Percentiles rank a stretch among this genome's conserved stretches.
Evolutionary conservation across 1,140 invertebrate species (phyloP).

Genomic region (Drosophila nigromelanica): DNA sequence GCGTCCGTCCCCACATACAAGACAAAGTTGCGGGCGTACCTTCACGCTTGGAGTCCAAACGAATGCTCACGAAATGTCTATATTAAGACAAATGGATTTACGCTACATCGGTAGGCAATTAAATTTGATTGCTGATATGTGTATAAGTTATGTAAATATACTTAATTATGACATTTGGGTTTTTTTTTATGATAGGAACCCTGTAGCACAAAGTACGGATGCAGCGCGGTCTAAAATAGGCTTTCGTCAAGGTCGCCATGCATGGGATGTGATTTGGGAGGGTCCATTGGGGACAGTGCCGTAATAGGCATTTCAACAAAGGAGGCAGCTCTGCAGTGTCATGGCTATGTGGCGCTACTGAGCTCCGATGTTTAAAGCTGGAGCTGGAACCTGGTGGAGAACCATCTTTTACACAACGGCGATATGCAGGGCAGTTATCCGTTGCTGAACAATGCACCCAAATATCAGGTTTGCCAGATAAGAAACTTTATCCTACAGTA

Average conservation of each 20-base stretch:
- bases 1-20: conserved; percentile 96
- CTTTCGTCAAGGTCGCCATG: conserved; percentile 96
- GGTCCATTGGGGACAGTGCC: conserved; percentile 98
- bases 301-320: conserved; percentile 98
- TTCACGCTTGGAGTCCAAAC: conserved; percentile 98
- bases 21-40: conserved; percentile 96
- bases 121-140: conserved; percentile 40
- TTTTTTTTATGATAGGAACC: conserved; percentile 87
- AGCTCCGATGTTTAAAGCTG: conserved; percentile 98
- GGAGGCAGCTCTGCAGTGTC: conserved; percentile 94
- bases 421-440: conserved; percentile 98
- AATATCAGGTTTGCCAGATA: conserved; percentile 98
- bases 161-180: conserved; percentile 72
- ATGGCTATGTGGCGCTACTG: conserved; percentile 96
- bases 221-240: conserved; percentile 97
- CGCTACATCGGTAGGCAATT: conserved; percentile 89
- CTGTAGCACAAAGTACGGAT: conserved; percentile 99
- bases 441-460: conserved; percentile 97
- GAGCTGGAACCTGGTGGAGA: conserved; percentile 99
- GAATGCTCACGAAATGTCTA: conserved; percentile 99
- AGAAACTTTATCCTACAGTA: conserved; percentile 97
- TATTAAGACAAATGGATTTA: conserved; percentile 98
- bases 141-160: no score
- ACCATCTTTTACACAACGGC: conserved; percentile 98
- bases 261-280: conserved; percentile 99